These are phyloP conservation scores for Tortrix viridana DNA, from an alignment of 2,888 invertebrate species.

Conservation along the genomic window DNA sequence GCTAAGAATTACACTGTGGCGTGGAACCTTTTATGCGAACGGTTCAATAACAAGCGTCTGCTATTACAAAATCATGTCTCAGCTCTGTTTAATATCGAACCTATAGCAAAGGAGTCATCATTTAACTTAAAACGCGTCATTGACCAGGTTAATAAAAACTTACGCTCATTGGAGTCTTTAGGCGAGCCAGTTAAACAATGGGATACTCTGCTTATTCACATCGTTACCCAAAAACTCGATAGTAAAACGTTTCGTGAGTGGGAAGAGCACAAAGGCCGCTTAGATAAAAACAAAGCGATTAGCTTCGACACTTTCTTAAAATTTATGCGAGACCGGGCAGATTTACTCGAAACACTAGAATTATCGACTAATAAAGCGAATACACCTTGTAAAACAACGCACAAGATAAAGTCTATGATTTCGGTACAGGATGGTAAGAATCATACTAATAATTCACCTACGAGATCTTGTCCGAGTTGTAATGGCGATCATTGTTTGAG, in stretches of 20 bases:
- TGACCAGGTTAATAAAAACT: too few relatives aligned
- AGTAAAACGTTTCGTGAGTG: slow-evolving; percentile 32
- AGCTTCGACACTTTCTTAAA: background rate
- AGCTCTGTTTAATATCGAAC: slow-evolving; percentile 38
- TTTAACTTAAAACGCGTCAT: too few relatives aligned
- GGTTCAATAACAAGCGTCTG: slow-evolving; percentile 37
- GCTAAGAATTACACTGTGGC: slow-evolving; percentile 33
- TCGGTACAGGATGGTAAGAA: background rate
- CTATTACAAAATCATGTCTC: slow-evolving; percentile 37
- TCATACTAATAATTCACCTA: background rate
- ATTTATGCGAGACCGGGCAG: background rate
- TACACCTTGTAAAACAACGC: too few relatives aligned
- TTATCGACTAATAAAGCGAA: background rate
- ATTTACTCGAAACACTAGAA: background rate
- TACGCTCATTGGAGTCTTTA: too few relatives aligned
- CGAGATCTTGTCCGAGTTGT: background rate
- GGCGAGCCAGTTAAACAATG: too few relatives aligned
- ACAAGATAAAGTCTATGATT: background rate
- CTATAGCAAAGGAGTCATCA: too few relatives aligned
- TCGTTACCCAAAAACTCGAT: slow-evolving; percentile 30
- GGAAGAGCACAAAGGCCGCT: slow-evolving; percentile 28
- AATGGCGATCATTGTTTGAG: background rate
- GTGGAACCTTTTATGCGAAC: slow-evolving; percentile 34
- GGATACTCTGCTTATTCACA: too few relatives aligned
- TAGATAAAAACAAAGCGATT: slow-evolving; percentile 12